Base-by-base conservation (phyloP, 2,797 vertebrate species). In the Enteromius trimaculatus region DNA sequence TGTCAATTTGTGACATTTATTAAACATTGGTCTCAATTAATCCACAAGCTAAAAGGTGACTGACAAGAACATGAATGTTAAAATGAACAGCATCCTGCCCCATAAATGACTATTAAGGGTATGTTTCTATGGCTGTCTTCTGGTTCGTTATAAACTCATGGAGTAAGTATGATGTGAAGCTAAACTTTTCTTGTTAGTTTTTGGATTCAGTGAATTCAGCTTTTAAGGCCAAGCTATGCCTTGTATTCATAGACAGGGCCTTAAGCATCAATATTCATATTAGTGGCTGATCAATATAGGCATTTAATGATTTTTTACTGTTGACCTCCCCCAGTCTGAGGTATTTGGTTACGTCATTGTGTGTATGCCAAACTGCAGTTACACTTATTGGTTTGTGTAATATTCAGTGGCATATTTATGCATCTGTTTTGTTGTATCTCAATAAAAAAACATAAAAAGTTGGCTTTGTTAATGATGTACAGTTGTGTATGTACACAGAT, bases 361-460 rank as follows among this genome's bases (percentile, higher is more conserved):
- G 72, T 2, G 2, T 44, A 44, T 60, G 53, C 37, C 74, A 17
- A 77, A 26, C 5, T 77, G 39, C 23, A 13, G 13, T 64, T 21
- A 21, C 4, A 26, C 62, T 62, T 44, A 62, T 26, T 17, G n/a
- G 1, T 23, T 58, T 76, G 23, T 58, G 16, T 51, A 21, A 9
- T 31, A 75, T 39, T 76, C 11, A 39, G 10, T 76, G 21, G 21
- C 51, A 58, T 58, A 58, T 37, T n/a, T 23, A 75, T 23, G 31
- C 21, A 16, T 34, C 29, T 1, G 8, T 49, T 55, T 55, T 53
- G 9, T 64, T 77, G 3, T 44, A 21, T 77, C 6, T 31, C 31
- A 44, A 77, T 37, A 29, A 6, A 64, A 37, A 77, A 64, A 39
- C 37, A 34, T 53, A 19, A 44, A 77, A 31, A 64, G 16, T 77